Evolutionary conservation across 2,113 vertebrate genomes (phyloP).

Genomic region (Sakesphorus luctuosus): DNA sequence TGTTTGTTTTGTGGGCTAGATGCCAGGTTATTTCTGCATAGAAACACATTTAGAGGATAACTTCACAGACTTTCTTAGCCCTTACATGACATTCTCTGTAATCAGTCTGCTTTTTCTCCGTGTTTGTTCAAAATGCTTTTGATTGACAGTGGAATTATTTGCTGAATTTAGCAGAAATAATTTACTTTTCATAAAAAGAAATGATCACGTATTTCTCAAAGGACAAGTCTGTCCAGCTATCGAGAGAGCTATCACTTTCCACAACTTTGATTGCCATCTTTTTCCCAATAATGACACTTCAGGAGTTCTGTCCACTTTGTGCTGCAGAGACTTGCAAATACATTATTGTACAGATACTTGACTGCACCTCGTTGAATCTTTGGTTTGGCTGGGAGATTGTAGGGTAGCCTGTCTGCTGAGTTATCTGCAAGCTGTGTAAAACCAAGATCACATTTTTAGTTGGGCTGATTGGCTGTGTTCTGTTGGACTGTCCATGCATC

Average conservation of each 20-base stretch:
- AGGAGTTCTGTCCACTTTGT: background rate
- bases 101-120: background rate
- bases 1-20: constrained; percentile 16
- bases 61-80: background rate
- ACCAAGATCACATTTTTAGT: background rate
- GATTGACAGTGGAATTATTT: background rate
- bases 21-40: background rate
- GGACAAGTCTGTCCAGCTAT: background rate
- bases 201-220: accelerated
- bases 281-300: accelerated
- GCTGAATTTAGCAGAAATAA: background rate
- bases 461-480: background rate
- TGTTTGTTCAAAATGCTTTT: background rate
- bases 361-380: background rate
- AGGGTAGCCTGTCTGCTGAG: background rate
- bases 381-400: background rate
- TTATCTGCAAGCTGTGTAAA: background rate
- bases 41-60: background rate
- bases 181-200: background rate
- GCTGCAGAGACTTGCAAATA: background rate
- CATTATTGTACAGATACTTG: background rate
- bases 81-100: background rate
- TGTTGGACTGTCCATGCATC: background rate
- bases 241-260: background rate
- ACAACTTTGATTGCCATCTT: background rate